A percentile compares a stretch with the other conserved stretches of the same genome.
Evolutionary conservation across 2,797 vertebrate genomes (phyloP).

Genomic region (Neopelma chrysocephalum): DNA sequence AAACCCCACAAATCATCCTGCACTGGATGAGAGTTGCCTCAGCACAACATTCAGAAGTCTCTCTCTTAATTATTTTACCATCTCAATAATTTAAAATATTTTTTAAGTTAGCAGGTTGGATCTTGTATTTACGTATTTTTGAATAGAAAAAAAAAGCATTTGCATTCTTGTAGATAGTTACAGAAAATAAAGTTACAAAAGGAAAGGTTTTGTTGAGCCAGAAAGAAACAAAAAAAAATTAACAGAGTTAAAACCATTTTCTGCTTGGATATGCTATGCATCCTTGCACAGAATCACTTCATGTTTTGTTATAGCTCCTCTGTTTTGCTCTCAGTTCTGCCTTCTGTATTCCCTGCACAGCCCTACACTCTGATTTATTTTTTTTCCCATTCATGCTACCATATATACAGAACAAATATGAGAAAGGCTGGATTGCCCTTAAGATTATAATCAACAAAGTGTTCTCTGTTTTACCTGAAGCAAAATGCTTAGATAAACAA

Average conservation of each 20-base stretch:
- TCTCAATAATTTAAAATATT: neutral
- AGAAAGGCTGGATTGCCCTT: neutral
- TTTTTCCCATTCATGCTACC: neutral
- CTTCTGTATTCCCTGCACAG: neutral
- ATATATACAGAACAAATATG: neutral
- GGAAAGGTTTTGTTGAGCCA: neutral
- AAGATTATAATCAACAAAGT: neutral
- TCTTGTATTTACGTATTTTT: neutral
- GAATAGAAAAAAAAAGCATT: neutral
- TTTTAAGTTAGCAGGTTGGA: neutral
- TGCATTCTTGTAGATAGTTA: neutral
- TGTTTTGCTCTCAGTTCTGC: neutral
- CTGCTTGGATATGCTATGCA: neutral
- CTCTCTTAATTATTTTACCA: neutral
- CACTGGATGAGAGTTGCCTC: neutral
- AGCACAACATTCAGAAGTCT: neutral
- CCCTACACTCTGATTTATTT: neutral
- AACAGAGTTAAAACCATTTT: neutral
- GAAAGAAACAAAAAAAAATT: neutral
- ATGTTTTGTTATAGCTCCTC: neutral
- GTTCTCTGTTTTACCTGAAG: neutral
- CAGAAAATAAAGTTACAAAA: neutral
- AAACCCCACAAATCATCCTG: neutral
- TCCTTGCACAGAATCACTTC: neutral
- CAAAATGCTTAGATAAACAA: neutral